These are phyloP conservation scores for Nerophis ophidion DNA, from an alignment of 2,113 vertebrate species.

Conservation along the genomic window DNA sequence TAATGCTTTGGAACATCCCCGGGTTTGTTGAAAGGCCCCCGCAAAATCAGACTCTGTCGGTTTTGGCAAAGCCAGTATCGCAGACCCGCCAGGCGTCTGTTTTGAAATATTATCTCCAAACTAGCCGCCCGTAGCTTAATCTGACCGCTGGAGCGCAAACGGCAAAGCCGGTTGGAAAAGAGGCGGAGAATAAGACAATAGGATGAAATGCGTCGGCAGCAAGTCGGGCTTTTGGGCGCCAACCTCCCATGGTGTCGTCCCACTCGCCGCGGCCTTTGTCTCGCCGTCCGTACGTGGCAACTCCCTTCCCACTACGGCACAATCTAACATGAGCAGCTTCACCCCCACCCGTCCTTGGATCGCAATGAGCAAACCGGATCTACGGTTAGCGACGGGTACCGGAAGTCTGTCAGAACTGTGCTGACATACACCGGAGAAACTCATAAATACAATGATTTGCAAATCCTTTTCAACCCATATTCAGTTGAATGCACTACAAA, in stretches of 20 bases:
- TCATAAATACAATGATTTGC: no score
- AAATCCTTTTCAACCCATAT: no score
- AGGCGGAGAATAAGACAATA: conserved; percentile 35
- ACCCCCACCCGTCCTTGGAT: conserved; percentile 18
- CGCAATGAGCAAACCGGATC: conserved; percentile 25
- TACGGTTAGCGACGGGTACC: neutral
- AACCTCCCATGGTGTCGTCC: conserved; percentile 21
- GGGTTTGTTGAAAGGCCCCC: conserved; percentile 36
- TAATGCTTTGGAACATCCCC: conserved; percentile 18
- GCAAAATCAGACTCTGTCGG: conserved; percentile 40
- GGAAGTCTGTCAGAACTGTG: no score
- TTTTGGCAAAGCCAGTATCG: conserved; percentile 36
- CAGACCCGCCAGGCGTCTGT: conserved; percentile 35
- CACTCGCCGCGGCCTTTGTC: conserved; percentile 25
- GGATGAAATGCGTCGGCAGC: conserved; percentile 52
- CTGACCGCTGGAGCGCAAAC: conserved; percentile 44
- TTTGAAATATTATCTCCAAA: conserved; percentile 44
- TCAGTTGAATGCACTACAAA: no score
- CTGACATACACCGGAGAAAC: no score
- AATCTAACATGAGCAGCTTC: conserved; percentile 48
- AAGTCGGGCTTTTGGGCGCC: conserved; percentile 27
- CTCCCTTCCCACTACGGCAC: conserved; percentile 18
- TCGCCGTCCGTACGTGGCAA: conserved; percentile 13
- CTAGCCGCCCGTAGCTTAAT: conserved; percentile 53
- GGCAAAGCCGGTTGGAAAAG: conserved; percentile 31